Conservation (phyloP, 1,140 invertebrate species). For the Cyclargus thomasi region DNA sequence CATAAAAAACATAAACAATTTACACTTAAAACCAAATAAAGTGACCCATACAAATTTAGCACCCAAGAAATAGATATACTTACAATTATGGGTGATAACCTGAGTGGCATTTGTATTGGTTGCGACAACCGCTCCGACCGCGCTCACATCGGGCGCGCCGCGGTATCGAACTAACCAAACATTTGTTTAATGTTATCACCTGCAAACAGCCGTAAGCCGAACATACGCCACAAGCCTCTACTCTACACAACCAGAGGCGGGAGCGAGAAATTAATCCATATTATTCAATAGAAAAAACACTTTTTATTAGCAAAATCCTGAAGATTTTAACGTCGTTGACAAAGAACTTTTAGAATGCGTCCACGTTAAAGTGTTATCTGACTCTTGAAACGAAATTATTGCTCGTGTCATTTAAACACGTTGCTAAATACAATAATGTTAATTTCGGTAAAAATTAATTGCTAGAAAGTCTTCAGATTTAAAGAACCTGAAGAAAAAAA, state of each 20-base stretch:
- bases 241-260: conserved; percentile 31
- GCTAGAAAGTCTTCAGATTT: too few species aligned
- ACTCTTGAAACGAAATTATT: too few species aligned
- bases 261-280: conserved; percentile 24
- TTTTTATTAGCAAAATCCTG: background rate
- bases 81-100: conserved; percentile 47
- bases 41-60: background rate
- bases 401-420: too few species aligned
- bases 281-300: background rate
- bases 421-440: too few species aligned
- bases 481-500: too few species aligned
- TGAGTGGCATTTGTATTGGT: conserved; percentile 52
- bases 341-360: too few species aligned
- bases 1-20: too few species aligned
- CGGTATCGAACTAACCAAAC: conserved; percentile 75
- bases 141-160: conserved; percentile 50
- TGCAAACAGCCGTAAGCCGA: conserved; percentile 69
- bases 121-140: conserved; percentile 35
- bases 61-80: conserved; percentile 29
- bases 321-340: background rate
- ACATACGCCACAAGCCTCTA: conserved; percentile 60
- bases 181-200: conserved; percentile 75
- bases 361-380: too few species aligned
- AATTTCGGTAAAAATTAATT: too few species aligned
- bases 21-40: background rate